Base-by-base conservation (phyloP, 2,797 vertebrate genomes). In the Rousettus madagascariensis region DNA sequence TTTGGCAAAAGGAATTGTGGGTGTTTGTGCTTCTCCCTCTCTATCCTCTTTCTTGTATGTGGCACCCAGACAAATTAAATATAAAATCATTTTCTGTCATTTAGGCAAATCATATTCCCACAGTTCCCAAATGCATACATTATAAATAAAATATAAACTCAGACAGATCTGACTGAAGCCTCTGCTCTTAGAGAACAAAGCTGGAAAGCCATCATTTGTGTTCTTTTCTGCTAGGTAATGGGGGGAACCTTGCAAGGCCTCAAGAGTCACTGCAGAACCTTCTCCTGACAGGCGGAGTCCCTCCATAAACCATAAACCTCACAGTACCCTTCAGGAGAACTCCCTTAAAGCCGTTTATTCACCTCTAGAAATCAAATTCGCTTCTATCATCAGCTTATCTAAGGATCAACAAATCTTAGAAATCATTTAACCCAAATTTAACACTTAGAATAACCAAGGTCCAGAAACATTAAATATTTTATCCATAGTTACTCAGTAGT, bases 81-180 rank as follows among this genome's bases (percentile, higher is more conserved):
- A 90, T 20, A 86, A 96, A 95, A 98, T 82, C 0, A 1, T 97
- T 97, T 98, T 97, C 97, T 96, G 88, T 90, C 90, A 86, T 90
- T 98, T 94, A 97, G 80, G 94, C 94, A 97, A 98, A 96, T n/a
- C 28, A 63, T 75, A 97, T 96, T 97, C 86, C 82, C 88, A 65
- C 65, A 53, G 92, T 95, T 97, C 78, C 13, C 77, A 97, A 98
- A 97, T 65, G 75, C 63, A 97, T 95, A 97, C 72, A 95, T 78
- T 10, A 87, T 98, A 97, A 98, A 98, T 98, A 98, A 97, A 98
- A 97, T 87, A 98, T 95, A 96, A 98, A 95, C 93, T 78, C 46
- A 8, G 71, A 38, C 17, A 96, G 95, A 93, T 95, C 77, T 77
- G 94, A 97, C 1, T 36, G 89, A 97, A 96, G 92, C 80, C 84